These are phyloP conservation scores for Boloria selene DNA, from an alignment of 2,888 invertebrate species.

Conservation along the genomic window DNA sequence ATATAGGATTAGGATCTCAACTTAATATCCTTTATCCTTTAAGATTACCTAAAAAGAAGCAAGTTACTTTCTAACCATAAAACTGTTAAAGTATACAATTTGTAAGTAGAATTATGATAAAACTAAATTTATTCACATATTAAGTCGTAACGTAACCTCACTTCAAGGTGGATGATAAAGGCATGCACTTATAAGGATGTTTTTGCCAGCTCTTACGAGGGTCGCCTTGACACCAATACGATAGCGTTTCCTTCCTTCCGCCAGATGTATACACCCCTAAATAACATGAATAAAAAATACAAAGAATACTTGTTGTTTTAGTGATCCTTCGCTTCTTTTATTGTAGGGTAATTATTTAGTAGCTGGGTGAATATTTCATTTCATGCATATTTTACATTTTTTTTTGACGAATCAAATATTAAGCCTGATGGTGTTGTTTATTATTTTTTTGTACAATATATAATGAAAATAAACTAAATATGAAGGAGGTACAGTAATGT, in stretches of 20 bases:
- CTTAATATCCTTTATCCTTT: no score
- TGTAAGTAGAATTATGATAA: constrained; percentile 6
- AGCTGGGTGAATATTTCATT: no score
- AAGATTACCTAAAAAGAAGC: no score
- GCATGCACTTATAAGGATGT: constrained; percentile 48
- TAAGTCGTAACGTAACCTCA: constrained; percentile 39
- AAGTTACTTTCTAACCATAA: no score
- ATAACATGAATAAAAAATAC: background rate
- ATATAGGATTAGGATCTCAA: no score
- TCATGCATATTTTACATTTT: no score
- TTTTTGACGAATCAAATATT: no score
- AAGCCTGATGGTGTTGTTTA: no score
- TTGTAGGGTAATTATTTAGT: background rate
- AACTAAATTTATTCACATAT: constrained; percentile 24
- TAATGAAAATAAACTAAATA: no score
- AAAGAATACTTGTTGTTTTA: background rate
- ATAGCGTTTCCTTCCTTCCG: constrained; percentile 57
- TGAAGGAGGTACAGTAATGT: no score
- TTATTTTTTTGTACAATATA: no score
- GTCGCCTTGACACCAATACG: constrained; percentile 58
- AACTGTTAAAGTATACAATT: constrained; percentile 3
- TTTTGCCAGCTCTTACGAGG: constrained; percentile 42
- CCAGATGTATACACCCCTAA: constrained; percentile 42
- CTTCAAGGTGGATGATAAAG: constrained; percentile 45
- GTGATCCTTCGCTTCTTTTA: background rate